Percentiles rank a stretch among this genome's conserved stretches.
These are phyloP conservation scores for Zeugodacus cucurbitae DNA, from an alignment of 1,140 invertebrate genomes.

Conservation along the genomic window DNA sequence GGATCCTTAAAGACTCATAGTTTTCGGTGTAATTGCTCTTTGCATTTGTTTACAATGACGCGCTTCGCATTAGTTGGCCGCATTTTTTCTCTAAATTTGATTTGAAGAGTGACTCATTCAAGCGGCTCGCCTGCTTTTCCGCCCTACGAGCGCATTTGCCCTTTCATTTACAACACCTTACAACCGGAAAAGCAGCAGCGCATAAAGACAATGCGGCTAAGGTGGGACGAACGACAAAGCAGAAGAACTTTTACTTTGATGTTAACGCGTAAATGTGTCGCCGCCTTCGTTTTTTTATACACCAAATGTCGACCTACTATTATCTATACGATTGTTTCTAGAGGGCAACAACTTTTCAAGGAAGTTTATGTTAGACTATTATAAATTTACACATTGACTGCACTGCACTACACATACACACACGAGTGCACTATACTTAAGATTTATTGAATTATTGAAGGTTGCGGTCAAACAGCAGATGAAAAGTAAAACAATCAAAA, in stretches of 20 bases:
- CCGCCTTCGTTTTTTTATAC: not conserved
- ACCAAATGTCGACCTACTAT: not conserved
- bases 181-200: slow-evolving; percentile 19
- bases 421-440: not conserved
- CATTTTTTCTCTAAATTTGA: not conserved
- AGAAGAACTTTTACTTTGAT: not conserved
- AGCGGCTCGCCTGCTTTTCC: not conserved
- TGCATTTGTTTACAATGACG: not conserved
- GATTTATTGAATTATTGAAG: not conserved
- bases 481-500: not conserved
- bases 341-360: not conserved
- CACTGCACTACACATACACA: not conserved
- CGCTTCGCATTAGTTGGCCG: not conserved
- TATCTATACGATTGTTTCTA: not conserved
- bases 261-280: slow-evolving; percentile 7
- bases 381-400: not conserved
- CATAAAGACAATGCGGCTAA: not conserved
- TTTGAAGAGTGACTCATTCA: not conserved
- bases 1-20: not conserved
- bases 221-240: not conserved
- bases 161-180: slow-evolving; percentile 22
- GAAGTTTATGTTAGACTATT: not conserved
- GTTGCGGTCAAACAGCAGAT: not conserved
- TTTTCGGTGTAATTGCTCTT: not conserved
- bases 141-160: not conserved